Percentiles rank a stretch among this genome's conserved stretches.
phyloP scores from a whole-genome alignment of 2,113 vertebrate genomes.

The Cricetomys ansorgei region DNA sequence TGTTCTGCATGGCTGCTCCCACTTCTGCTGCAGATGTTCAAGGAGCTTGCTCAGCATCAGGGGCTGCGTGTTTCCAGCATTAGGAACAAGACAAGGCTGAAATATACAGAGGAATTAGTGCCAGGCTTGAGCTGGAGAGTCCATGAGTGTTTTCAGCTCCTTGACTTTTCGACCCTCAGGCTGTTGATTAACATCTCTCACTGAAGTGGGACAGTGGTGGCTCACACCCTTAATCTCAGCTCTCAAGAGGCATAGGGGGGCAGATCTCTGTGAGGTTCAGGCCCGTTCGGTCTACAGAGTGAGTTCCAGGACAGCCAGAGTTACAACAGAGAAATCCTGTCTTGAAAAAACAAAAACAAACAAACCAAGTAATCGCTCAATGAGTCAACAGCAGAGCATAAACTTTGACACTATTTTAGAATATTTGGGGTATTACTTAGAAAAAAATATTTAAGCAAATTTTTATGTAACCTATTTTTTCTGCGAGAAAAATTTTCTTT shows the following conservation, averaged over 20 bases:
- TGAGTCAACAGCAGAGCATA: neutral
- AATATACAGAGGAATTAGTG: neutral
- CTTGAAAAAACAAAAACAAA: no score
- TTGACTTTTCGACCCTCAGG: neutral
- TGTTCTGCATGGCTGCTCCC: slow-evolving; percentile 49
- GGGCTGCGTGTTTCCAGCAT: neutral
- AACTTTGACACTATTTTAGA: neutral
- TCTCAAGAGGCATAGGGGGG: no score
- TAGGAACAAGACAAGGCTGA: neutral
- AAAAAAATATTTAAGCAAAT: neutral
- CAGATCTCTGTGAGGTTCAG: no score
- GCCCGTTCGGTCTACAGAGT: no score
- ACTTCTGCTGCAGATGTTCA: neutral
- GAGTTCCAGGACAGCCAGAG: no score
- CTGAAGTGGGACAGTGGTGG: no score
- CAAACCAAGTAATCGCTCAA: no score
- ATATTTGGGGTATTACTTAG: neutral
- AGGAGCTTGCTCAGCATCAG: neutral
- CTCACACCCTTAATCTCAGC: no score
- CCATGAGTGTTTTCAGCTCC: neutral
- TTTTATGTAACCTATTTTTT: neutral
- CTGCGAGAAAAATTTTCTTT: neutral
- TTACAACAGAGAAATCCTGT: no score
- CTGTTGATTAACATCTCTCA: neutral
- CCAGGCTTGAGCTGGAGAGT: neutral